Evolutionary conservation across 1,140 invertebrate species (phyloP), one percentile per base, ranked within the genome.

Genomic region (Temnothorax longispinosus): DNA sequence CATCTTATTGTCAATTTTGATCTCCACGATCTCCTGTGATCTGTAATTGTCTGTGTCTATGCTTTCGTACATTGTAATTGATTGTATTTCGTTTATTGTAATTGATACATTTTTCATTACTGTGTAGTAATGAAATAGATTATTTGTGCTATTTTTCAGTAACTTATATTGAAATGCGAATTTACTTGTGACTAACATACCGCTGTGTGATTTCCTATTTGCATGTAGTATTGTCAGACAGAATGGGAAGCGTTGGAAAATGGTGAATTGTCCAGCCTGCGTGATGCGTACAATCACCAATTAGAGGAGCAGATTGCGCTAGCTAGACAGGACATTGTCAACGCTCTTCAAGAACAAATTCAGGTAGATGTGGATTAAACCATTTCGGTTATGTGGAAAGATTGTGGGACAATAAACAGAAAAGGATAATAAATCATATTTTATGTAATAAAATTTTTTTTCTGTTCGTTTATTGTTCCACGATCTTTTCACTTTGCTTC

Each of bases 251-350:
- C 91, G 82, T 87, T 91, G 87, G 94, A 94, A 78, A 94, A 91
- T 88, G 91, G 87, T 87, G 94, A 94, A 89, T 92, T 94, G 76
- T 93, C 90, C 27, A 92, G 93, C 72, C 78, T 94, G 21, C 91
- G 92, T 87, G 93, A 90, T 18, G 91, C 92, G 76, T 95, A 94
- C 88, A 92, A 91, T 88, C 92, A 92, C 64, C 94, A 93, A 69
- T 93, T 97, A 82, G 95, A 96, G 89, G 96, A 97, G 90, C 96
- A 97, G 92, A 93, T 97, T 71, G 94, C 94, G 54, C 92, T 96
- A 88, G 96, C 96, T 74, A 96, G 96, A 77, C 94, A 95, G 87
- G 96, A 97, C 87, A 96, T 97, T 89, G 93, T 96, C 88, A 95
- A 95, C 88, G 96, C 95, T 77, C 93, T 97, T 87, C 96, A 96